Conservation (phyloP, 2,797 vertebrate genomes). For the Enteromius treurensis region DNA sequence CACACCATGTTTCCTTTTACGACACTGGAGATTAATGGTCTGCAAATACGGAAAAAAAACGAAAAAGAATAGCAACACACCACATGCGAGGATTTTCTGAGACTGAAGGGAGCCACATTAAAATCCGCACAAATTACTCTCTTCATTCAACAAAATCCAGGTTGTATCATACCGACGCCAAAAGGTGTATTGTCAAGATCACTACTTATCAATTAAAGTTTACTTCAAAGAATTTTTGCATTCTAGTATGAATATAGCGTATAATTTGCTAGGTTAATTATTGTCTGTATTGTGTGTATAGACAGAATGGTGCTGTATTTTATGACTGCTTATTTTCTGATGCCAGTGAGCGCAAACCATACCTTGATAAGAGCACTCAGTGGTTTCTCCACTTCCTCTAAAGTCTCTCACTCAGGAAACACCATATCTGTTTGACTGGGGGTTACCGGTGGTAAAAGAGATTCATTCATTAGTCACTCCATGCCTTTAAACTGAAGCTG, state of each 20-base stretch:
- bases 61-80: slow-evolving; percentile 10
- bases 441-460: slow-evolving; percentile 4
- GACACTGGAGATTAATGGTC: slow-evolving; percentile 16
- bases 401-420: slow-evolving; percentile 27
- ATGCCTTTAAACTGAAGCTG: slow-evolving; percentile 17
- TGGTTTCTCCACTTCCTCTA: slow-evolving; percentile 40
- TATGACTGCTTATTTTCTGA: slow-evolving; percentile 25
- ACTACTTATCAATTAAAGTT: background rate
- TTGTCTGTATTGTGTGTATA: slow-evolving; percentile 22
- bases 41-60: slow-evolving; percentile 10
- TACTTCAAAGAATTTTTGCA: background rate
- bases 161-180: background rate
- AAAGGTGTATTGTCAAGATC: background rate
- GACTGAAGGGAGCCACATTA: background rate
- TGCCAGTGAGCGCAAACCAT: slow-evolving; percentile 2
- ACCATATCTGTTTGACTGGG: slow-evolving; percentile 29
- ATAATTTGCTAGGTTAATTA: slow-evolving; percentile 12
- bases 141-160: background rate
- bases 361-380: slow-evolving; percentile 37
- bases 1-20: slow-evolving; percentile 48
- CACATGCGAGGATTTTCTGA: background rate
- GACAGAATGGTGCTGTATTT: slow-evolving; percentile 25
- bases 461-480: slow-evolving; percentile 42
- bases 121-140: background rate
- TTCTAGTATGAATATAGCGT: background rate